A percentile compares a stretch with the other conserved stretches of the same genome.
phyloP scores from a whole-genome alignment of 2,113 vertebrate species.

The Sakesphorus luctuosus region DNA sequence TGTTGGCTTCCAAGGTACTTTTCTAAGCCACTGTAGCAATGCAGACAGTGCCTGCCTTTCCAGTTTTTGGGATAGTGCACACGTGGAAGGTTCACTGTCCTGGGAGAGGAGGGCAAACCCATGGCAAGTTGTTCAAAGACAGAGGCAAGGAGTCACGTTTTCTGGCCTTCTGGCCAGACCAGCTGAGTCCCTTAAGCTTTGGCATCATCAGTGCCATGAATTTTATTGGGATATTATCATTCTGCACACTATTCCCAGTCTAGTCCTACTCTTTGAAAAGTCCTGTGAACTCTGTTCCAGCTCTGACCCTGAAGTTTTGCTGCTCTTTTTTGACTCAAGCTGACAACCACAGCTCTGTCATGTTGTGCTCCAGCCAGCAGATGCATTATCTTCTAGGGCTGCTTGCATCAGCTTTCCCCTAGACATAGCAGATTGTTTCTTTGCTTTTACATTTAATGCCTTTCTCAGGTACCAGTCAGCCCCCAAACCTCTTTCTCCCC shows the following conservation, averaged over 20 bases:
- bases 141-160: background rate
- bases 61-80: background rate
- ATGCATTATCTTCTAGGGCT: background rate
- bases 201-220: background rate
- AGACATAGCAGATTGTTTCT: background rate
- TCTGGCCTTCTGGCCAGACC: background rate
- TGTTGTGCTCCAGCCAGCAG: background rate
- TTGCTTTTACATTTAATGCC: background rate
- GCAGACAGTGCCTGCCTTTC: background rate
- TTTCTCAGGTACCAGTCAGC: background rate
- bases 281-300: background rate
- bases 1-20: background rate
- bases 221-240: background rate
- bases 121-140: rapidly evolving
- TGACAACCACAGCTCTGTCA: background rate
- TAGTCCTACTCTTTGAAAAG: background rate
- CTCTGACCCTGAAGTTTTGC: background rate
- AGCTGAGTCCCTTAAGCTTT: background rate
- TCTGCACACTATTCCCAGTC: background rate
- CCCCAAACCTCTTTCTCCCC: background rate
- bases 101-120: background rate
- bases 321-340: background rate
- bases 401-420: background rate
- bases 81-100: background rate
- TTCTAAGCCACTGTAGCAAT: background rate